Evolutionary conservation across 2,113 vertebrate genomes (phyloP).

Genomic region (cat (Felis catus)): F.catus_Fca126_mat1.0 CM031419.1:26549001-26549500

Average conservation of each 20-base stretch:
- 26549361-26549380: neutral
- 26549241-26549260: neutral
- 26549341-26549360: neutral
- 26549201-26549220: neutral
- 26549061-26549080: neutral
- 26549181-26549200: neutral
- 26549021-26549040: neutral
- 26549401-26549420: neutral
- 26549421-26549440: neutral
- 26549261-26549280: neutral
- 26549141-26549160: neutral
- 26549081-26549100: neutral
- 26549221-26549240: neutral
- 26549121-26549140: neutral
- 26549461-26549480: rapidly evolving
- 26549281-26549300: neutral
- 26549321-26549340: neutral
- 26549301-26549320: neutral
- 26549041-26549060: neutral
- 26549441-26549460: rapidly evolving
- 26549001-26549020: neutral
- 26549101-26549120: neutral
- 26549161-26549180: neutral
- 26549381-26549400: neutral
- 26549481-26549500: neutral